Conservation (phyloP, 1,140 invertebrate species). For the Nymphalis io region DNA sequence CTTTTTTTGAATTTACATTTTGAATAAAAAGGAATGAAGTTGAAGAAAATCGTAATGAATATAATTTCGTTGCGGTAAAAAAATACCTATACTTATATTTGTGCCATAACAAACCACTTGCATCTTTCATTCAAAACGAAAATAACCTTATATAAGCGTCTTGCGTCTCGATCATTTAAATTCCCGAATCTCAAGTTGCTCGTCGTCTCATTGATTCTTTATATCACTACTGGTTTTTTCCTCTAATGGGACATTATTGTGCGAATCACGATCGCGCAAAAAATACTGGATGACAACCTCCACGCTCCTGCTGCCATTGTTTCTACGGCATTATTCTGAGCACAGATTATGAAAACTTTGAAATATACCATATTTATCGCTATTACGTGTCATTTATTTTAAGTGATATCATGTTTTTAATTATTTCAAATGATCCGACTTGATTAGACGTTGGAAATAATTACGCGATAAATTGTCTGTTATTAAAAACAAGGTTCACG, state of each 20-base stretch:
- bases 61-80: not conserved
- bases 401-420: slow-evolving; percentile 4
- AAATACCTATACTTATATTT: not conserved
- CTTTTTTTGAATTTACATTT: not conserved
- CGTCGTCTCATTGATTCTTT: slow-evolving; percentile 46
- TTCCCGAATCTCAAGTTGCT: slow-evolving; percentile 43
- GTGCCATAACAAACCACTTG: slow-evolving; percentile 3
- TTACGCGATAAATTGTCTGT: slow-evolving; percentile 19
- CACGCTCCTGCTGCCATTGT: slow-evolving; percentile 4
- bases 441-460: slow-evolving; percentile 3
- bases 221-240: slow-evolving; percentile 32
- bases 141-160: slow-evolving; percentile 24
- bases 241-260: slow-evolving; percentile 43
- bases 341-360: not conserved
- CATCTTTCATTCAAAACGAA: slow-evolving; percentile 39
- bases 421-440: slow-evolving; percentile 12
- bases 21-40: too few species aligned
- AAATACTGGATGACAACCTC: slow-evolving; percentile 37
- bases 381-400: slow-evolving; percentile 7
- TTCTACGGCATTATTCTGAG: slow-evolving; percentile 18
- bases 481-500: slow-evolving; percentile 14
- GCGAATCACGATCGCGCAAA: slow-evolving; percentile 42
- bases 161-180: slow-evolving; percentile 29
- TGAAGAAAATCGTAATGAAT: too few species aligned
- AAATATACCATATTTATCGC: not conserved